A percentile compares a stretch with the other conserved stretches of the same genome.
These are phyloP conservation scores for Melanotaenia duboulayi DNA, from an alignment of 2,113 vertebrate genomes.

Conservation along the genomic window DNA sequence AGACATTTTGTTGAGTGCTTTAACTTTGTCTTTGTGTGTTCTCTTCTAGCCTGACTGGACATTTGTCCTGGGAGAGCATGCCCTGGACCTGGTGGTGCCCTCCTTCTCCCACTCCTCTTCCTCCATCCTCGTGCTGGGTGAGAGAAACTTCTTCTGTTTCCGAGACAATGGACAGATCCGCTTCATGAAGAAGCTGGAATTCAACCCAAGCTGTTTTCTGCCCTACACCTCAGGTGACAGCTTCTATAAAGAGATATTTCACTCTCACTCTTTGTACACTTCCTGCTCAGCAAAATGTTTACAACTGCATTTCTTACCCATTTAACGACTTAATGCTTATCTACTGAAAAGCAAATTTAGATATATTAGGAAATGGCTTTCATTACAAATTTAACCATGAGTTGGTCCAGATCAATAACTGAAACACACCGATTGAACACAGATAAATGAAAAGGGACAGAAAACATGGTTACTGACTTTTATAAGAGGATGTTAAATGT, in stretches of 20 bases:
- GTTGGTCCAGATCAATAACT: not conserved
- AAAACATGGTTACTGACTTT: not conserved
- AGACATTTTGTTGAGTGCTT: not conserved
- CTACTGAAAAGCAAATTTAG: not conserved
- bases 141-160: constrained; percentile 94
- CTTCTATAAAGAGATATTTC: not conserved
- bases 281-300: not conserved
- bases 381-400: not conserved
- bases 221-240: constrained; percentile 89
- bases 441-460: not conserved
- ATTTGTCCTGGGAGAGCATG: constrained; percentile 93
- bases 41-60: constrained; percentile 91
- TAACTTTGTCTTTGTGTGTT: constrained; percentile 33
- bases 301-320: not conserved
- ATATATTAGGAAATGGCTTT: not conserved
- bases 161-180: constrained; percentile 95
- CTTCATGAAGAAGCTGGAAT: constrained; percentile 98
- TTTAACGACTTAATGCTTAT: constrained; percentile 5
- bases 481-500: constrained; percentile 1
- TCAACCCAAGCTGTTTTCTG: constrained; percentile 94
- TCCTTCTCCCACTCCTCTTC: constrained; percentile 85
- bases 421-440: not conserved
- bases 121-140: constrained; percentile 92
- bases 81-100: constrained; percentile 88
- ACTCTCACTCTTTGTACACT: not conserved